Evolutionary conservation across 2,797 vertebrate species (phyloP), one percentile per base, ranked within the genome.

Genomic region (Neosilurus mollespiculum): DNA sequence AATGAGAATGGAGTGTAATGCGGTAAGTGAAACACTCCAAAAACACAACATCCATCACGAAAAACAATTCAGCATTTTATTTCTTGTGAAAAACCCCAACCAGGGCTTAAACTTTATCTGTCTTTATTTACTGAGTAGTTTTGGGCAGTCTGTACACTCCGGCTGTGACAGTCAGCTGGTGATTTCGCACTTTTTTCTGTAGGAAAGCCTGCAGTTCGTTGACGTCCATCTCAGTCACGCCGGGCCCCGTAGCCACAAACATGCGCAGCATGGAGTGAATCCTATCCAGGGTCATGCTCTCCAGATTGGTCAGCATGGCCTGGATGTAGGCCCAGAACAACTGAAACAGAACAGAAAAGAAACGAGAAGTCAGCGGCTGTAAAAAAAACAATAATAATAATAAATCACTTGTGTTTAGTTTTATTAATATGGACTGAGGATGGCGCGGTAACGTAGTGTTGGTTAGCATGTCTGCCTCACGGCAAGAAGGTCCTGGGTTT

Each of bases 241-340:
- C 96, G 0, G 98, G 97, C 11, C 97, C 97, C 0, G 96, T 97
- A 89, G 96, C 96, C 22, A 98, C 97, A 1, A 99, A 99, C 96
- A 99, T 98, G 89, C 97, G 95, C 15, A 99, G 95, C 98, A 99
- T 99, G 88, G 96, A 96, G 93, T 98, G 97, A 81, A 99, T 99
- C 71, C 98, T 96, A 87, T 99, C 98, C 92, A 99, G 93, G 0
- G 97, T 96, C 91, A 99, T 96, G 89, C 95, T 96, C 93, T 99
- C 98, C 86, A 99, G 94, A 94, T 99, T 99, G 87, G 98, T 99
- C 90, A 99, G 94, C 98, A 99, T 99, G 51, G 97, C 97, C 89
- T 99, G 98, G 91, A 99, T 97, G 89, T 99, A 99, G 0, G 97
- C 97, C 98, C 98, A 99, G 92, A 99, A 99, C 24, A 99, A 90